Evolutionary conservation across 1,140 invertebrate species (phyloP).

Genomic region (Caenorhabditis briggsae): DNA sequence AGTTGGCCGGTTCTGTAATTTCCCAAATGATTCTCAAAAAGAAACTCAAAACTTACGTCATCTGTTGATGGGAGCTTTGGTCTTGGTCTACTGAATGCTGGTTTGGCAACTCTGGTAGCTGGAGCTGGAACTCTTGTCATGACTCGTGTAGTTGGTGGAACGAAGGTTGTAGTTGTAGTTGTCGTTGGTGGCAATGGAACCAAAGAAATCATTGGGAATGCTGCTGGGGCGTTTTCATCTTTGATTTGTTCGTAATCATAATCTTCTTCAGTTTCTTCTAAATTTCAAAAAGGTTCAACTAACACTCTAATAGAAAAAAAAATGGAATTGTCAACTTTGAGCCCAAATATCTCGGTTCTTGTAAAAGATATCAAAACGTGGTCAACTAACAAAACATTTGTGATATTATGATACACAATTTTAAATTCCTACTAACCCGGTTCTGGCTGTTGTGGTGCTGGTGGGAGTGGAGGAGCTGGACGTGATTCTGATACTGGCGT

Average conservation of each 20-base stretch:
- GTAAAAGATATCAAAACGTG: no score
- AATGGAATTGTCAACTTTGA: no score
- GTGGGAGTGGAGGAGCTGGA: constrained; percentile 5
- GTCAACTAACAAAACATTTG: no score
- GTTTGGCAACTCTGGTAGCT: constrained; percentile 32
- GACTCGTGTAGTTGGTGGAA: constrained; percentile 34
- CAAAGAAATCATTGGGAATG: constrained; percentile 59
- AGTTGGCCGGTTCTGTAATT: constrained; percentile 17
- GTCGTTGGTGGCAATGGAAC: constrained; percentile 20
- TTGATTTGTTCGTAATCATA: constrained; percentile 60
- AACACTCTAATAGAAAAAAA: no score
- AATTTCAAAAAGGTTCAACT: neutral
- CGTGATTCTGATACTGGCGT: constrained; percentile 4
- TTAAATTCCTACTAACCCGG: neutral
- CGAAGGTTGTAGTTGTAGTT: neutral
- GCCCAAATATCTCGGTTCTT: neutral
- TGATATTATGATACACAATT: neutral
- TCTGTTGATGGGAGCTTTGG: constrained; percentile 31
- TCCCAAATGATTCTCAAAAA: neutral
- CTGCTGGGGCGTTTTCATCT: constrained; percentile 49
- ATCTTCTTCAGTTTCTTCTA: constrained; percentile 56
- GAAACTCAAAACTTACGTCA: neutral
- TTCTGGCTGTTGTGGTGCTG: neutral
- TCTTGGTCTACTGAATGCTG: constrained; percentile 57
- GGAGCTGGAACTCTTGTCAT: neutral